Evolutionary conservation across 2,797 vertebrate species (phyloP), one percentile per base, ranked within the genome.

Genomic region (Sylvilagus floridanus): DNA sequence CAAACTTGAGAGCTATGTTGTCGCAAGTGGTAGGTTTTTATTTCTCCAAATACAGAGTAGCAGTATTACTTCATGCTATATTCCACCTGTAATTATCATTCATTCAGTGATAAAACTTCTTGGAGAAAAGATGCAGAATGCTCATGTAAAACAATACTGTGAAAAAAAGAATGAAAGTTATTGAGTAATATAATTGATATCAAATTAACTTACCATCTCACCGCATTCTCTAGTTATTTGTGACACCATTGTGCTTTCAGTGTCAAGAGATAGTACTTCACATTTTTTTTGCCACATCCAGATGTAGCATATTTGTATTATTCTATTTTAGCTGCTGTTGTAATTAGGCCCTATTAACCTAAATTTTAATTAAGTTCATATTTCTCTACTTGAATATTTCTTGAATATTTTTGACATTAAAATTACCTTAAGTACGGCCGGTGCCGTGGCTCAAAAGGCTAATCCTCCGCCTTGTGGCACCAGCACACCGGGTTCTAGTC

Each of bases 361-460:
- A 77, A 82, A 17, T 5, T 26, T 76, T 65, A 47, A 82, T 37
- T 30, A 60, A 69, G 71, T 37, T 66, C 37, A 12, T 75, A 60
- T 57, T 76, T 87, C 35, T 90, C 50, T 71, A 32, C n/a, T 79
- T 87, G 77, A 77, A n/a, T 86, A 60, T 78, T 52, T 94, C 19
- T 90, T 83, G 32, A 21, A 24, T 65, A 47, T 86, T 72, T 92
- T 13, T 94, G 82, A 83, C 47, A 54, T 24, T 82, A 89, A 54
- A 76, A 24, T 83, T 82, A 50, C 50, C 5, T 78, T 47, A 26
- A 62, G 81, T 78, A 57, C 12, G n/a, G n/a, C n/a, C n/a, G n/a
- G n/a, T n/a, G n/a, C n/a, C n/a, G n/a, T n/a, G n/a, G n/a, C n/a
- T n/a, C n/a, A n/a, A n/a, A n/a, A n/a, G n/a, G n/a, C n/a, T n/a